These are phyloP conservation scores for Microctenopoma stevenorrisi DNA, from an alignment of 2,797 vertebrate genomes.

Conservation along the genomic window DNA sequence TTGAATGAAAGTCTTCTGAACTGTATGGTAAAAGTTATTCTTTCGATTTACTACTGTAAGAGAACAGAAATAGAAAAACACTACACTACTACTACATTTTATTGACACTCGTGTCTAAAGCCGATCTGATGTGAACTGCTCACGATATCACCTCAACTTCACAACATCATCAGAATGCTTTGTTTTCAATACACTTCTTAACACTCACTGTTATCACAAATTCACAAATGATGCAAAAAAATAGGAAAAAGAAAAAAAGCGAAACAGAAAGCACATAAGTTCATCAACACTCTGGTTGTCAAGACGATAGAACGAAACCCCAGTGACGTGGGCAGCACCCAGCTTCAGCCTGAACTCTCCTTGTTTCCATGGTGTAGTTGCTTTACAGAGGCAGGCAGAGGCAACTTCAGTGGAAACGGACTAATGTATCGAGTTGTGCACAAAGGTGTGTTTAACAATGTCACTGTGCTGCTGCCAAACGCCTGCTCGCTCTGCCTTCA, in stretches of 20 bases:
- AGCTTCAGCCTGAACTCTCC: conserved; percentile 51
- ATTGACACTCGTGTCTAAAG: neutral
- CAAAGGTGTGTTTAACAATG: conserved; percentile 52
- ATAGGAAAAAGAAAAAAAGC: conserved; percentile 11
- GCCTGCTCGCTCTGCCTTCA: conserved; percentile 37
- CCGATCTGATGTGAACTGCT: neutral
- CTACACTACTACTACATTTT: neutral
- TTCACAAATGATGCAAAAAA: conserved; percentile 20
- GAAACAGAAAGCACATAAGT: conserved; percentile 58
- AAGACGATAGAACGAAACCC: conserved; percentile 73
- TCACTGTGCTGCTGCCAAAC: conserved; percentile 12
- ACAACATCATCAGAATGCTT: neutral
- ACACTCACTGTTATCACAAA: conserved; percentile 36
- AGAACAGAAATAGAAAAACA: neutral
- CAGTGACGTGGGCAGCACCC: conserved; percentile 67
- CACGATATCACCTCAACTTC: neutral
- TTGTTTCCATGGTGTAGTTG: conserved; percentile 79
- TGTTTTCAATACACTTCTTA: conserved; percentile 7
- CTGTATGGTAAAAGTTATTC: neutral
- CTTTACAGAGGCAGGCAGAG: conserved; percentile 41
- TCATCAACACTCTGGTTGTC: conserved; percentile 73
- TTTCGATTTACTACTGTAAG: neutral
- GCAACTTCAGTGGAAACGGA: conserved; percentile 63
- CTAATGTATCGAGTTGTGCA: conserved; percentile 61
- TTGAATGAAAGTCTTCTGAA: neutral